Conservation (phyloP, 2,113 vertebrate species). For the Clarias magur region DNA sequence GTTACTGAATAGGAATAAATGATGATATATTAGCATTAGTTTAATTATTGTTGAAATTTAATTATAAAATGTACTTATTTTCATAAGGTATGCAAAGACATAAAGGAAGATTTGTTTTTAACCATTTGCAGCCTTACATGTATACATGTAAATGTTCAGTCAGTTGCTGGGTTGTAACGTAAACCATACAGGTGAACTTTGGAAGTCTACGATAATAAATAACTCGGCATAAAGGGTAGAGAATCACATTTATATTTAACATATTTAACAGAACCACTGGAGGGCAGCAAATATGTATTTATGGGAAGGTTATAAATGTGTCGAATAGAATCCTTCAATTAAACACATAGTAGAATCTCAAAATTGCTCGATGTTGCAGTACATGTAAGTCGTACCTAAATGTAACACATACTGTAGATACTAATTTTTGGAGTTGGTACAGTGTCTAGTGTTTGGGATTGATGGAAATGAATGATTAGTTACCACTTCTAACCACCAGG, state of each 20-base stretch:
- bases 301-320: not conserved
- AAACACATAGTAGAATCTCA: not conserved
- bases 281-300: constrained; percentile 59
- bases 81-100: not conserved
- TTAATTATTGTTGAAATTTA: not conserved
- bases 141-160: not conserved
- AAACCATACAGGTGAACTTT: not conserved
- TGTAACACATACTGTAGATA: not conserved
- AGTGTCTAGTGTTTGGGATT: not conserved
- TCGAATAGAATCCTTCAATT: not conserved
- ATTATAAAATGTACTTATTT: not conserved
- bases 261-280: constrained; percentile 61
- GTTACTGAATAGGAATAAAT: not conserved
- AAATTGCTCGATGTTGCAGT: not conserved
- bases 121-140: not conserved
- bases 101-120: not conserved
- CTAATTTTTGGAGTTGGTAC: not conserved
- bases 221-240: not conserved
- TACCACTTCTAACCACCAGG: not conserved
- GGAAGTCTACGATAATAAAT: not conserved
- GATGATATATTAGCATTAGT: not conserved
- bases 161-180: not conserved
- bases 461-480: too few relatives aligned
- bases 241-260: not conserved
- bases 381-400: not conserved